These are phyloP conservation scores for Trissonchulus latispiculum DNA, from an alignment of 2,888 invertebrate species.

Conservation along the genomic window DNA sequence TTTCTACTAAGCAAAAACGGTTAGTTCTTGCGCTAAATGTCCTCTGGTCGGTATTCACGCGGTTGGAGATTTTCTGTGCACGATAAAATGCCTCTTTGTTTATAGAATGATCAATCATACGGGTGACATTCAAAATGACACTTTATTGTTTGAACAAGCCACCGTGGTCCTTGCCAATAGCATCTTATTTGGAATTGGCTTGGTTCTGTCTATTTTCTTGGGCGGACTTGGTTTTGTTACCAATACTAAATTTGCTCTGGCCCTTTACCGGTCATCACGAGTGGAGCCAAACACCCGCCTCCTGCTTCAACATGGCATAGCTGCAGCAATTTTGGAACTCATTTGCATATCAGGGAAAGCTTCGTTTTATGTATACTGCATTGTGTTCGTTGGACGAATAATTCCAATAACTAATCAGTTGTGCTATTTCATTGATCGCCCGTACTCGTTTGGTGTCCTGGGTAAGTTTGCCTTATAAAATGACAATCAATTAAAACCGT, in stretches of 20 bases:
- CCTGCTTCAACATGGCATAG: too few species aligned
- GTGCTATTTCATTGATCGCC: background rate
- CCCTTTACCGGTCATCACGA: background rate
- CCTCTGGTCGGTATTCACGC: too few species aligned
- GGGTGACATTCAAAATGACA: too few species aligned
- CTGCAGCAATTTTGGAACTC: background rate
- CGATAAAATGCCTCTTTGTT: too few species aligned
- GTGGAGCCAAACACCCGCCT: background rate
- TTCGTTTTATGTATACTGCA: background rate
- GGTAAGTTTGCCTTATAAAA: too few species aligned
- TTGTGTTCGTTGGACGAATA: background rate
- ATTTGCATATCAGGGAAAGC: background rate
- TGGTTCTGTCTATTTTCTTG: background rate
- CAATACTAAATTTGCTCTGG: background rate
- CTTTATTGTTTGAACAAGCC: too few species aligned
- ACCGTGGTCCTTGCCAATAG: too few species aligned
- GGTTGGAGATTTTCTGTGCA: too few species aligned
- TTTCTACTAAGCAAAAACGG: too few species aligned
- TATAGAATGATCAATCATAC: too few species aligned
- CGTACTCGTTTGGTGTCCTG: background rate
- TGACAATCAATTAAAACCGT: too few species aligned
- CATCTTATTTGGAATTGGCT: background rate
- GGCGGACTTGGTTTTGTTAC: background rate
- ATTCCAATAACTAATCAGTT: background rate
- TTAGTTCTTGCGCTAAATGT: too few species aligned